Percentiles rank a stretch among this genome's conserved stretches.
phyloP scores from a whole-genome alignment of 2,113 vertebrate species.

The Notarius quadriscutis region DNA sequence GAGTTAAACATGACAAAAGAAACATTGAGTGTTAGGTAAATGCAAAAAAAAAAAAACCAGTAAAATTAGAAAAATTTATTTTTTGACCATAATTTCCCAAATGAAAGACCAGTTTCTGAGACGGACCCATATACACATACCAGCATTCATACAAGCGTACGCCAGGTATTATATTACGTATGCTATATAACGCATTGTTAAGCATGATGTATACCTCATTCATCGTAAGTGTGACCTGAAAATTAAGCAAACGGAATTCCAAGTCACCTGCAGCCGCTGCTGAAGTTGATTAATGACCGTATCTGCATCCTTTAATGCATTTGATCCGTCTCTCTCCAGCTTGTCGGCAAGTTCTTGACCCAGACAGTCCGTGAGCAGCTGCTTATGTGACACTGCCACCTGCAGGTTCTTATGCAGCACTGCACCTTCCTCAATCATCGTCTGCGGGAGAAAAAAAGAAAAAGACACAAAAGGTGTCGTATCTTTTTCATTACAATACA shows the following conservation, averaged over 20 bases:
- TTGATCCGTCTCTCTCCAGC: constrained; percentile 61
- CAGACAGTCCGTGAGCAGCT: constrained; percentile 67
- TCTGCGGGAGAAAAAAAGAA: constrained; percentile 50
- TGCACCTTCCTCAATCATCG: constrained; percentile 60
- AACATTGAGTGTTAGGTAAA: no score
- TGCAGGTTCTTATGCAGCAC: constrained; percentile 56
- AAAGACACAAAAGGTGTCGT: background rate
- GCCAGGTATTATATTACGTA: background rate
- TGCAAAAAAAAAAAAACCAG: no score
- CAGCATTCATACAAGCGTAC: no score
- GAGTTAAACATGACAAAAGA: no score
- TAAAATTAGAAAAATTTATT: no score
- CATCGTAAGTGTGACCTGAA: background rate
- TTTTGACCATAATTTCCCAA: no score
- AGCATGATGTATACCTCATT: background rate
- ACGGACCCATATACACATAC: no score
- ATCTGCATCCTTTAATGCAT: constrained; percentile 56
- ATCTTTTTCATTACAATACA: background rate
- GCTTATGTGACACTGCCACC: constrained; percentile 64
- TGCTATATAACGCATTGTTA: background rate
- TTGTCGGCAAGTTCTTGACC: constrained; percentile 55
- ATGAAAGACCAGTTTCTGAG: no score
- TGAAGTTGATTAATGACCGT: constrained; percentile 45
- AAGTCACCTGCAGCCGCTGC: constrained; percentile 64
- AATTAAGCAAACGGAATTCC: background rate